Conservation (phyloP, 2,113 vertebrate species). For the Amazona guildingii region DNA sequence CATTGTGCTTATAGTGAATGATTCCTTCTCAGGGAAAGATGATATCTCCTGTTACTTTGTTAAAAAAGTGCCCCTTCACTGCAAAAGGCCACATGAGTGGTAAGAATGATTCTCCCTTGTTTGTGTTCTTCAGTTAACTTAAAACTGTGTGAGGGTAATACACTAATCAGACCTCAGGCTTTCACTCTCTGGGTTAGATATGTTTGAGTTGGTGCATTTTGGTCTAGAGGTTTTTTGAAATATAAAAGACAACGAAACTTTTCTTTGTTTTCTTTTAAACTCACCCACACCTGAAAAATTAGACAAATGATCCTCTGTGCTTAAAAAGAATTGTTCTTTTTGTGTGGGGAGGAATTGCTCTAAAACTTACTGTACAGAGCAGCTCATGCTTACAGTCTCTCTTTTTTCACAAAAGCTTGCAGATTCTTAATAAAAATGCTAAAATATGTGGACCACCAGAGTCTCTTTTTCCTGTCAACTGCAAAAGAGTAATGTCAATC, state of each 20-base stretch:
- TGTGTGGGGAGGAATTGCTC: background rate
- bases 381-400: background rate
- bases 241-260: slow-evolving; percentile 41
- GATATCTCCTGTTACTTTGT: slow-evolving; percentile 88
- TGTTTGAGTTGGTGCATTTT: slow-evolving; percentile 35
- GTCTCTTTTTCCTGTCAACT: background rate
- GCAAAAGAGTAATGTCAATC: background rate
- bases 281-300: slow-evolving; percentile 35
- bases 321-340: background rate
- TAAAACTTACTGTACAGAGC: background rate
- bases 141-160: slow-evolving; percentile 42
- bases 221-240: background rate
- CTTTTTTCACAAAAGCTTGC: background rate
- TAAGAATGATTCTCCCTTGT: slow-evolving; percentile 85
- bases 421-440: background rate
- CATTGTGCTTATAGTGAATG: slow-evolving; percentile 91
- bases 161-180: slow-evolving; percentile 48
- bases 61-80: slow-evolving; percentile 96
- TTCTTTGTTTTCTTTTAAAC: slow-evolving; percentile 17
- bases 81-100: slow-evolving; percentile 83
- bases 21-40: slow-evolving; percentile 86
- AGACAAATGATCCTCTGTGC: background rate
- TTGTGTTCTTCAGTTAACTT: slow-evolving; percentile 71
- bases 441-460: background rate
- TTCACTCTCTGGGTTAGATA: slow-evolving; percentile 45